A percentile compares a stretch with the other conserved stretches of the same genome.
phyloP scores from a whole-genome alignment of 2,888 invertebrate genomes.

The Synergus itoensis region DNA sequence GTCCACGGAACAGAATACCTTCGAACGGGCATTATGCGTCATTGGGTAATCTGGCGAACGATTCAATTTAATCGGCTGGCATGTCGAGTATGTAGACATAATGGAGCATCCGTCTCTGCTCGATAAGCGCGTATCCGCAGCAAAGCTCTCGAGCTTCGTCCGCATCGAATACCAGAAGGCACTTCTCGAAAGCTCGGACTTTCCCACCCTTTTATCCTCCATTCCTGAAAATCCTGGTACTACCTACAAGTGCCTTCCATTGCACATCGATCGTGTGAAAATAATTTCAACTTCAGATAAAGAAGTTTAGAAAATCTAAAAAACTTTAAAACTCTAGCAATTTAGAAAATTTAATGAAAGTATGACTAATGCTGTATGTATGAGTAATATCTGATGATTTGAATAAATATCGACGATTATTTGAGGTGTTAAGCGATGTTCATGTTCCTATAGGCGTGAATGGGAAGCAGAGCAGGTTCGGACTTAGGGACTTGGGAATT shows the following conservation, averaged over 20 bases:
- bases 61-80: conserved; percentile 76
- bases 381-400: too few species aligned
- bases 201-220: conserved; percentile 11
- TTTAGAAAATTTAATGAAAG: not conserved
- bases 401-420: too few species aligned
- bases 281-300: not conserved
- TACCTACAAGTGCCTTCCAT: not conserved
- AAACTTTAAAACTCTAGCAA: too few species aligned
- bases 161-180: conserved; percentile 44
- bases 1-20: conserved; percentile 64
- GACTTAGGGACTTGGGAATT: conserved; percentile 28
- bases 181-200: conserved; percentile 9
- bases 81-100: conserved; percentile 76
- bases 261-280: conserved; percentile 15
- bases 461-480: not conserved
- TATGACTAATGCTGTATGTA: too few species aligned
- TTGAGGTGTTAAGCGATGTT: too few species aligned
- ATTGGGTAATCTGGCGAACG: conserved; percentile 77
- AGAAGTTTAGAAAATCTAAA: too few species aligned
- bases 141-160: conserved; percentile 51
- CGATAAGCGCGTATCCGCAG: conserved; percentile 67
- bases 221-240: conserved; percentile 29
- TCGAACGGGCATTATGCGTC: conserved; percentile 73
- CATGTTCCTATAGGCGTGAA: not conserved
- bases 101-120: conserved; percentile 75